Evolutionary conservation across 2,113 vertebrate species (phyloP).

Genomic region (Progne subis): DNA sequence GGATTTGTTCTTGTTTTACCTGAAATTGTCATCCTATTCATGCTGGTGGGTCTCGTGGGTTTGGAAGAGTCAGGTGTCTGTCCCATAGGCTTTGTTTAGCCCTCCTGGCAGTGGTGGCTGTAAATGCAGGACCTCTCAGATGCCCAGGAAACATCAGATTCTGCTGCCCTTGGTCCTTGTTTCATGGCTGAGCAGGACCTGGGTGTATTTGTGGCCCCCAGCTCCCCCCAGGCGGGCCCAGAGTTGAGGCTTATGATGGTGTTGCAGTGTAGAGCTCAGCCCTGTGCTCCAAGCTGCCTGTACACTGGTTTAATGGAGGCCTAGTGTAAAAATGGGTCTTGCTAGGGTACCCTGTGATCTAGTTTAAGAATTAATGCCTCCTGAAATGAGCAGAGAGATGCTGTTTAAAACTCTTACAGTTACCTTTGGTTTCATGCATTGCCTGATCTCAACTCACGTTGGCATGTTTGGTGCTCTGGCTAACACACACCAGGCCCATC

Average conservation of each 20-base stretch:
- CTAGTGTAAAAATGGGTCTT: background rate
- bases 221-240: accelerated
- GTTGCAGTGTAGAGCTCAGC: background rate
- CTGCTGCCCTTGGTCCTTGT: background rate
- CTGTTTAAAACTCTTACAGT: background rate
- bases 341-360: background rate
- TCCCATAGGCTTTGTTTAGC: background rate
- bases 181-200: background rate
- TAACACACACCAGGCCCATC: background rate
- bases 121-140: background rate
- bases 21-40: background rate
- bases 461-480: background rate
- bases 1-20: background rate
- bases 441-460: background rate
- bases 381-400: background rate
- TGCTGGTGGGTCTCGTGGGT: background rate
- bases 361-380: background rate
- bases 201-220: background rate
- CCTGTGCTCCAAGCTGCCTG: background rate
- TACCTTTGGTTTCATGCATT: background rate
- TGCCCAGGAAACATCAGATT: background rate
- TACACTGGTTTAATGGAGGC: background rate
- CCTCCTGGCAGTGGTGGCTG: background rate
- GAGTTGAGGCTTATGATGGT: accelerated
- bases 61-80: background rate